Evolutionary conservation across 2,797 vertebrate genomes (phyloP), one percentile per base, ranked within the genome.

Genomic region (Podargus strigoides): DNA sequence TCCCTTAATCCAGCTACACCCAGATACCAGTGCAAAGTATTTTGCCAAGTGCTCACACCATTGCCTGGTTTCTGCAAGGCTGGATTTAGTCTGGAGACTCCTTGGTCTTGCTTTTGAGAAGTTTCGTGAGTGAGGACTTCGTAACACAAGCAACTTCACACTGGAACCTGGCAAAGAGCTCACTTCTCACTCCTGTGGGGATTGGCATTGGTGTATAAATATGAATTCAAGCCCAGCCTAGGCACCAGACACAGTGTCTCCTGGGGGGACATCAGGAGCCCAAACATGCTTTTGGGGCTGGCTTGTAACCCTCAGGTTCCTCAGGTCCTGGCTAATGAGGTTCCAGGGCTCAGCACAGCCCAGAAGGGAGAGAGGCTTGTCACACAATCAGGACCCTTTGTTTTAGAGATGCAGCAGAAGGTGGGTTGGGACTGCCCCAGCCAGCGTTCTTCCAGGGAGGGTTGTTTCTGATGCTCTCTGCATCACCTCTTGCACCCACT

Each of bases 1-100:
- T 96, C 89, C 89, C 53, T 50, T 64, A 85, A 32, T 7, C 52
- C 85, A 88, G 94, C 87, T 62, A 79, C 94, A 88, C 96, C 96
- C 94, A 81, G 76, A 93, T 88, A 94, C 87, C 2, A 0, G 3
- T 11, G 64, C 46, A 12, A 28, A 32, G 82, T 28, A 23, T 75
- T 66, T 67, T 16, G 13, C 23, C 50, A 19, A 23, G 14, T 27
- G 53, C 60, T 83, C 8, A 0, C 46, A 68, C 53, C 4, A 0
- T 18, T 26, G 36, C 1, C 34, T 50, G 49, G n/a, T 89, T 94
- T 92, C 69, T 94, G 76, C 59, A 55, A 27, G 52, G 24, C 27
- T 87, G 60, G 10, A 24, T 66, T 90, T 23, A 39, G 4, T 18
- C 37, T 20, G 37, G 37, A 34, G 42, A 53, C 14, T 8, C 36